These are phyloP conservation scores for Orchestia grillus DNA, from an alignment of 1,140 invertebrate genomes.

Conservation along the genomic window DNA sequence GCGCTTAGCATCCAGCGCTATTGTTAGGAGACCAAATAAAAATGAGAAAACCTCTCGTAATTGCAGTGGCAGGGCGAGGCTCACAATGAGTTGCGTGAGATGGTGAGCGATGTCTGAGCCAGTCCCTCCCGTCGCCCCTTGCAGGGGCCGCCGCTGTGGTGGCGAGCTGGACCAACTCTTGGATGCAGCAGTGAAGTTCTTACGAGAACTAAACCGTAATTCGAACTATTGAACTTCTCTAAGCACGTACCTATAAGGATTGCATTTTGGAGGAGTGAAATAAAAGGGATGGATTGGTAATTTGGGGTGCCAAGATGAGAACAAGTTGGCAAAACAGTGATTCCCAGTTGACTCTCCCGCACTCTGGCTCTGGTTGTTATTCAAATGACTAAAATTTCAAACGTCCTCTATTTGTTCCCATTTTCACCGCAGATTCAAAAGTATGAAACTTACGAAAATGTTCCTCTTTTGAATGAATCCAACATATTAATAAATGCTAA, in stretches of 20 bases:
- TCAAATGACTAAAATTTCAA: no score
- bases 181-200: background rate
- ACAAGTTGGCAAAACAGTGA: background rate
- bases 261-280: no score
- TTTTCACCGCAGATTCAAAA: no score
- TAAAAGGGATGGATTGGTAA: no score
- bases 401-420: no score
- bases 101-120: background rate
- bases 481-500: no score
- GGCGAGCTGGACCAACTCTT: background rate
- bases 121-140: background rate
- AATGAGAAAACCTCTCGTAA: conserved; percentile 8
- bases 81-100: background rate
- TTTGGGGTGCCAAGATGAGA: no score
- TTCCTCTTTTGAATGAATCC: no score
- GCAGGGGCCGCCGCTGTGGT: background rate
- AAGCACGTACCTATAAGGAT: no score
- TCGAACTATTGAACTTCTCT: background rate
- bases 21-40: conserved; percentile 22
- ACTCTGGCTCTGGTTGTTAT: no score
- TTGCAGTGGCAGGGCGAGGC: conserved; percentile 4
- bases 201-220: background rate
- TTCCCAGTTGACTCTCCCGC: background rate
- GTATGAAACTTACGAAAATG: no score
- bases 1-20: background rate